Evolutionary conservation across 1,140 invertebrate genomes (phyloP).

Genomic region (Hypsibius dujardini): DNA sequence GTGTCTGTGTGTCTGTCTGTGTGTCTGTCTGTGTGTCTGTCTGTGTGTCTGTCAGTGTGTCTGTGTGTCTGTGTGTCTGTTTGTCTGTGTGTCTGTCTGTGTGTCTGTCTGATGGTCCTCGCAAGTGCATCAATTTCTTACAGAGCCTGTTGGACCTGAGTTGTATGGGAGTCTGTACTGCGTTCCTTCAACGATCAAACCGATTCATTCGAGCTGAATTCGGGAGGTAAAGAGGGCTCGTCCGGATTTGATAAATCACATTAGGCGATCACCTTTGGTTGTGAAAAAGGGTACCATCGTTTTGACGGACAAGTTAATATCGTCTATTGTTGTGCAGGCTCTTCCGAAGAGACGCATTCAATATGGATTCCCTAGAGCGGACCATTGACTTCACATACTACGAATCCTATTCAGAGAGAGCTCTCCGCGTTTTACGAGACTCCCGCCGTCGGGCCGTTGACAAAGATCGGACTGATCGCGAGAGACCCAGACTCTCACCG

Average conservation of each 20-base stretch:
- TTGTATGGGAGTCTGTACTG: not conserved
- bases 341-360: conserved; percentile 9
- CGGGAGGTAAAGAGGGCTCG: conserved; percentile 1
- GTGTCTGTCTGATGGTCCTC: too few species aligned
- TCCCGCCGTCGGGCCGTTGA: not conserved
- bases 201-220: conserved; percentile 11
- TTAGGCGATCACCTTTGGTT: too few species aligned
- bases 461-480: not conserved
- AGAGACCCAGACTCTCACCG: not conserved
- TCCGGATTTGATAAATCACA: too few species aligned
- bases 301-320: too few species aligned
- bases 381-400: not conserved
- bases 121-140: too few species aligned
- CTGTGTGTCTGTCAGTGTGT: not conserved
- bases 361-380: conserved; percentile 6
- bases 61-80: too few species aligned
- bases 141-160: conserved; percentile 1
- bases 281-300: too few species aligned
- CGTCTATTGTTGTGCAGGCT: conserved; percentile 8
- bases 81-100: not conserved
- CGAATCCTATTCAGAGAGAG: conserved; percentile 3
- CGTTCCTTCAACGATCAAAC: conserved; percentile 10
- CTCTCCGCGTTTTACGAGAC: not conserved
- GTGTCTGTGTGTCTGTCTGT: too few species aligned
- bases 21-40: not conserved